Percentiles rank a stretch among this genome's conserved stretches.
Conservation (phyloP, 2,113 vertebrate genomes). For the Crotophaga sulcirostris region DNA sequence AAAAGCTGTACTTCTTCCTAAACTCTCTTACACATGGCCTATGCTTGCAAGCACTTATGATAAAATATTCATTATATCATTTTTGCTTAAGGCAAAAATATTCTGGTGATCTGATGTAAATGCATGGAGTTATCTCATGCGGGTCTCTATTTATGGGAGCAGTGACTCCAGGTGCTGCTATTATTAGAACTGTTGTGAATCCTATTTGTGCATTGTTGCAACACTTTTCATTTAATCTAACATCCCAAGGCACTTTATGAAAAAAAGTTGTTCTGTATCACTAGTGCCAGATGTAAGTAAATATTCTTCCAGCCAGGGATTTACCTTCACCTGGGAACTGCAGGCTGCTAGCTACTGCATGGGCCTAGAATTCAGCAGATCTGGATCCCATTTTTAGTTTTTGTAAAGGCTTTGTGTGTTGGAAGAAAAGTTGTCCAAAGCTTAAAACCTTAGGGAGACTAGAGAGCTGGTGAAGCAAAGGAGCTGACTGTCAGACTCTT, state of each 20-base stretch:
- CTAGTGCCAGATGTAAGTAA: neutral
- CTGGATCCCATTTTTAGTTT: neutral
- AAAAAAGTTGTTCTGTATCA: neutral
- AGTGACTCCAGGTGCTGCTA: slow-evolving; percentile 35
- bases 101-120: slow-evolving; percentile 24
- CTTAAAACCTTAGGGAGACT: neutral
- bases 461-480: neutral
- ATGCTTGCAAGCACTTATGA: slow-evolving; percentile 7
- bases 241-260: slow-evolving; percentile 27
- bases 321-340: neutral
- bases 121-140: neutral
- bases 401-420: neutral
- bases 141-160: slow-evolving; percentile 54
- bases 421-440: neutral
- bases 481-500: neutral
- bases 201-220: slow-evolving; percentile 30
- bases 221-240: slow-evolving; percentile 36
- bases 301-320: neutral
- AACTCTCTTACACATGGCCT: neutral
- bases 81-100: neutral
- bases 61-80: slow-evolving; percentile 20
- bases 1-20: neutral
- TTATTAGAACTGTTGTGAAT: slow-evolving; percentile 36
- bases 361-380: neutral
- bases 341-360: neutral